Conservation (phyloP, 2,113 vertebrate genomes). For the Oreochromis aureus region DNA sequence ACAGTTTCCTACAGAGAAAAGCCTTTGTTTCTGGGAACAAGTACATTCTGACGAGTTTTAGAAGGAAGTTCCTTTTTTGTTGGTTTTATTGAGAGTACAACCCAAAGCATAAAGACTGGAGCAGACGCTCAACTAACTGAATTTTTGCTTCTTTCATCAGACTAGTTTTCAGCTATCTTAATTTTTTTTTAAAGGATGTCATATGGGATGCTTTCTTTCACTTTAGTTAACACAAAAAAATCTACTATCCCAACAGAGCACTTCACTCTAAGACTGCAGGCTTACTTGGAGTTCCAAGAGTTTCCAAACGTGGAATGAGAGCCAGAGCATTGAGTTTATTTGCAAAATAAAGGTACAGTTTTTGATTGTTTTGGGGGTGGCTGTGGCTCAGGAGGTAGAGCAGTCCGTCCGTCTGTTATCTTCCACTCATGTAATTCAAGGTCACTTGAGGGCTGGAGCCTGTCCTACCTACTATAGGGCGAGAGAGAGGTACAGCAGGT, state of each 20-base stretch:
- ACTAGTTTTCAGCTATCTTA: not conserved
- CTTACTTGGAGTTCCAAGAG: not conserved
- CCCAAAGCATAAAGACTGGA: not conserved
- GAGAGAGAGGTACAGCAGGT: not conserved
- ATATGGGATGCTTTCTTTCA: not conserved
- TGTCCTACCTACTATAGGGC: not conserved
- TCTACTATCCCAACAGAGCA: not conserved
- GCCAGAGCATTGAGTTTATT: not conserved
- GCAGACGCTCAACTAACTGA: not conserved
- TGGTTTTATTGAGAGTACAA: not conserved
- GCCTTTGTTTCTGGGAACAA: not conserved
- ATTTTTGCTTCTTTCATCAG: not conserved
- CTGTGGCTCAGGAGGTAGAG: not conserved
- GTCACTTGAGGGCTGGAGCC: not conserved
- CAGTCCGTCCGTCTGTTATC: fast-evolving
- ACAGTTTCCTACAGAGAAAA: not conserved
- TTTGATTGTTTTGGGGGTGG: fast-evolving
- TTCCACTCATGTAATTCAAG: not conserved
- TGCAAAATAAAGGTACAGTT: not conserved
- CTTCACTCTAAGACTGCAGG: not conserved
- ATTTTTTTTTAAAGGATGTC: not conserved
- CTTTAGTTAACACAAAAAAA: not conserved
- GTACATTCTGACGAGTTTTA: not conserved
- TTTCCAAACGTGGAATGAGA: not conserved
- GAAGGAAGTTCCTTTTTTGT: not conserved